phyloP scores from a whole-genome alignment of 2,888 invertebrate genomes.

The Patella ulyssiponensis region DNA sequence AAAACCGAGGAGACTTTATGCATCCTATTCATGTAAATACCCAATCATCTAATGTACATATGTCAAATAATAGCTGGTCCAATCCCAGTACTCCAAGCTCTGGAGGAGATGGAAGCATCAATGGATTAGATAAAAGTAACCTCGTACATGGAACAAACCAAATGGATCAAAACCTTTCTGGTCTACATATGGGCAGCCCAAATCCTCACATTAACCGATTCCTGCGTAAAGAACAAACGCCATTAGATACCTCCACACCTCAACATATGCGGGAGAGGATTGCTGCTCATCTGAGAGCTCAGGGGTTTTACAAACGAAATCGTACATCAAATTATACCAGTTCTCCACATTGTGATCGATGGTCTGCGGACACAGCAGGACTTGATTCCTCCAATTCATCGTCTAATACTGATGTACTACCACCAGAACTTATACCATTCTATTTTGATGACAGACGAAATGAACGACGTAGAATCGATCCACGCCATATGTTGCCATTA shows the following conservation, averaged over 20 bases:
- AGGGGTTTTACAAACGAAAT: conserved; percentile 19
- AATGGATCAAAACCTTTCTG: background rate
- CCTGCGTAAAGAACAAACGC: conserved; percentile 13
- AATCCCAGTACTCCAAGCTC: conserved; percentile 26
- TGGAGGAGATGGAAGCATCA: conserved; percentile 15
- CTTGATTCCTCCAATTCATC: conserved; percentile 10
- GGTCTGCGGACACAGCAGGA: conserved; percentile 26
- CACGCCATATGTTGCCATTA: conserved; percentile 18
- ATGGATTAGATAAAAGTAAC: background rate
- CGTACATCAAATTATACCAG: conserved; percentile 20
- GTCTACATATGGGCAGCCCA: conserved; percentile 1
- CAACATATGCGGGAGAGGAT: conserved; percentile 17
- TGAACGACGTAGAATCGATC: conserved; percentile 18
- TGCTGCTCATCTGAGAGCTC: conserved; percentile 22
- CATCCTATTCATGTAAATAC: conserved; percentile 31
- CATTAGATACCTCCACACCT: conserved; percentile 20
- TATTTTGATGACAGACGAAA: conserved; percentile 10
- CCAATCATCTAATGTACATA: conserved; percentile 12
- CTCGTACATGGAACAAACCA: background rate
- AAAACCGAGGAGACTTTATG: conserved; percentile 22
- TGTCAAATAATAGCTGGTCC: conserved; percentile 15
- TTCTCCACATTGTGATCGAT: conserved; percentile 27
- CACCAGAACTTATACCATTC: conserved; percentile 24
- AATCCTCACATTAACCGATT: conserved; percentile 8
- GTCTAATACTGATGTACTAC: conserved; percentile 13